Base-by-base conservation (phyloP, 2,888 invertebrate genomes). In the Andricus curvator region DNA sequence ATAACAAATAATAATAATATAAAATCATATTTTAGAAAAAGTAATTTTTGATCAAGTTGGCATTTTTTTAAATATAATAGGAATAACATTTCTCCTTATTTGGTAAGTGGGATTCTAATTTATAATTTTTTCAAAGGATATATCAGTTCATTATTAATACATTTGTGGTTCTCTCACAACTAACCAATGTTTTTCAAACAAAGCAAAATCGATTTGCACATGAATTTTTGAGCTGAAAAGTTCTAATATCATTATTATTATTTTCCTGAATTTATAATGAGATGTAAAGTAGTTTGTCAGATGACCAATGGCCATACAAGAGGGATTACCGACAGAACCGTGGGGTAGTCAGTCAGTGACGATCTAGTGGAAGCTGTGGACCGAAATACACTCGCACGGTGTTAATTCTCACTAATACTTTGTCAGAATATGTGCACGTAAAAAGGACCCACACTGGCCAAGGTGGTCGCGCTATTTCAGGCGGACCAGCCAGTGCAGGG, bases 381-480 rank as follows among this genome's bases (percentile, higher is more conserved):
- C 84, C 80, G 78, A 84, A 84, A 84, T 84, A 84, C 81, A 81
- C 81, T 84, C 78, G 78, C 78, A 60, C 78, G 68, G 78, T 41
- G 78, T 56, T 78, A 82, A 84, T 51, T 78, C 79, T 79, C 78
- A 78, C 81, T 44, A 78, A 81, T 74, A 80, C 80, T 68, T 60
- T 66, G 76, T 66, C 79, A 82, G 78, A 82, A 78, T 81, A 78
- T 84, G 65, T 70, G 78, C 81, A 80, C 60, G 66, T 81, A 77
- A 81, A 80, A 77, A 65, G 79, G 48, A 80, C 77, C 56, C 66
- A 79, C 77, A 67, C 78, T 78, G 78, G 62, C 51, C 76, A 80
- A 78, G 81, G 81, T 37, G 74, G n/a, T 77, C 80, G 81, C 79
- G 80, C 84, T 84, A 84, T 84, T 84, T 84, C 84, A 84, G 82